Conservation (phyloP, 2,797 vertebrate species). For the Tokudaia tokunoshimensis region DNA sequence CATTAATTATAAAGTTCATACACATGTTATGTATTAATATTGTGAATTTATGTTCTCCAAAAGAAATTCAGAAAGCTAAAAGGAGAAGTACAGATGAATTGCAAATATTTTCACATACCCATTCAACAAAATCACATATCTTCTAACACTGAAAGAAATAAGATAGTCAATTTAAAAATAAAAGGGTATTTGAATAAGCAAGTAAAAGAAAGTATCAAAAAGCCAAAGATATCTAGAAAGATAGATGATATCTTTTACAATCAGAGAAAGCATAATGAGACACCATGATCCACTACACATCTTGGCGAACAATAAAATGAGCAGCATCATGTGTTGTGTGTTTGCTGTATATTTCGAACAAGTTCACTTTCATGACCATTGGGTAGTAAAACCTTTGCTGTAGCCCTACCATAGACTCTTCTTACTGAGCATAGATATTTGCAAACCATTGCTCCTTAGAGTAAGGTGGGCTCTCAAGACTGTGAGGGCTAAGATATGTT, state of each 20-base stretch:
- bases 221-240: neutral
- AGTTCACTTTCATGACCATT: neutral
- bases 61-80: conserved; percentile 31
- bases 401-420: neutral
- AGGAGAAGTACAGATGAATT: neutral
- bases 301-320: neutral
- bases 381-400: neutral
- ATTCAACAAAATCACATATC: neutral
- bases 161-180: neutral
- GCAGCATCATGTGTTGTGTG: neutral
- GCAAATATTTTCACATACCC: neutral
- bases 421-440: neutral
- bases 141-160: neutral
- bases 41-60: neutral
- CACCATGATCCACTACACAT: neutral
- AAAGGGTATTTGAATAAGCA: neutral
- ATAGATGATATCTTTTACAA: neutral
- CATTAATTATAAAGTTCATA: neutral
- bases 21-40: neutral
- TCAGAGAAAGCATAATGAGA: neutral
- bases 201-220: neutral
- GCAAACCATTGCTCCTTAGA: neutral
- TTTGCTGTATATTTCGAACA: neutral
- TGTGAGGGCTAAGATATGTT: neutral
- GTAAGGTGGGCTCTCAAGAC: neutral